These are phyloP conservation scores for Lipotes vexillifer DNA, from an alignment of 2,113 vertebrate genomes.

Conservation along the genomic window DNA sequence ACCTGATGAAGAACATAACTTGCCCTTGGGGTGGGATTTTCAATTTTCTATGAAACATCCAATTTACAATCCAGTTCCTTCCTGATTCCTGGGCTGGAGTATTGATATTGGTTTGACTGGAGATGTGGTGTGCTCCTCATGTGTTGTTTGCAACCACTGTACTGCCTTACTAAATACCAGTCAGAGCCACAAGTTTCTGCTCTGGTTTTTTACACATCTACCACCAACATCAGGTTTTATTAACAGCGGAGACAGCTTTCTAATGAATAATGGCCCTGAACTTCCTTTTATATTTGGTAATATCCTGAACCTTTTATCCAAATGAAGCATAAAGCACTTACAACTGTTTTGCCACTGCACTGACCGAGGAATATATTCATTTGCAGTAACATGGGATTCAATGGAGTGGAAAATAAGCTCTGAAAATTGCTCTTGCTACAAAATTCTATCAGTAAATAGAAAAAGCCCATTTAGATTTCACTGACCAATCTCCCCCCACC, in stretches of 20 bases:
- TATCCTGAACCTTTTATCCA: constrained; percentile 82
- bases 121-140: not conserved
- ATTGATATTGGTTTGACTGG: not conserved
- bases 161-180: not conserved
- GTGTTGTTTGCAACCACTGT: not conserved
- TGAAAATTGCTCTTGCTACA: constrained; percentile 78
- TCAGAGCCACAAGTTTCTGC: constrained; percentile 43
- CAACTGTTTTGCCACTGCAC: constrained; percentile 82
- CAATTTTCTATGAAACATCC: constrained; percentile 1
- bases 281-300: constrained; percentile 83
- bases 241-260: constrained; percentile 76
- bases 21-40: not conserved
- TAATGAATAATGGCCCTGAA: constrained; percentile 81
- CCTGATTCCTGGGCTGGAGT: not conserved
- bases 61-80: not conserved
- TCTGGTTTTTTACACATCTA: constrained; percentile 16
- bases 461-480: constrained; percentile 77
- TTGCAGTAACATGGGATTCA: constrained; percentile 83
- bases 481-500: constrained; percentile 70
- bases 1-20: not conserved
- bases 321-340: constrained; percentile 88
- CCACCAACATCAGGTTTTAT: constrained; percentile 70
- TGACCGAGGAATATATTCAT: constrained; percentile 83
- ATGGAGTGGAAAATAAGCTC: constrained; percentile 87
- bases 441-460: constrained; percentile 79